These are phyloP conservation scores for Tipula vernalis DNA, from an alignment of 2,888 invertebrate genomes.

Conservation along the genomic window DNA sequence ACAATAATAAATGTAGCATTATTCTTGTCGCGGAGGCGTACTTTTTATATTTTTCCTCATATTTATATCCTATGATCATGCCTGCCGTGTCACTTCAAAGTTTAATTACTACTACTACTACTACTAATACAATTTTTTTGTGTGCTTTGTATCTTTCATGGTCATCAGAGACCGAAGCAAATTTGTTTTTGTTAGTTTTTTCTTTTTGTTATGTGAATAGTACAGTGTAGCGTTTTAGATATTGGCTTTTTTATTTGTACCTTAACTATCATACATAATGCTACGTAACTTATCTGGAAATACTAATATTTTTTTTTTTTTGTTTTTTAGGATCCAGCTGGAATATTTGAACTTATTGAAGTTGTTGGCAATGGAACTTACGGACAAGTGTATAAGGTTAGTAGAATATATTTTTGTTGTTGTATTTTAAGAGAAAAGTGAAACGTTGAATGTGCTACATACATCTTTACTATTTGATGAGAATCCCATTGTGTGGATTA, in stretches of 20 bases:
- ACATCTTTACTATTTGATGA: neutral
- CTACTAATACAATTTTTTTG: neutral
- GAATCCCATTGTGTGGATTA: neutral
- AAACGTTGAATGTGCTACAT: neutral
- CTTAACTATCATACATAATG: too few relatives aligned
- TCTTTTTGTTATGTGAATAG: neutral
- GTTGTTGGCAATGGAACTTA: slow-evolving; percentile 99
- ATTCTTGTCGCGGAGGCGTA: neutral
- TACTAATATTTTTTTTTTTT: slow-evolving; percentile 18
- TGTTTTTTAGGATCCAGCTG: slow-evolving; percentile 90
- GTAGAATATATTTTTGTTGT: slow-evolving; percentile 17
- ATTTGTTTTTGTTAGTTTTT: neutral
- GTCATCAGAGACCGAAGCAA: neutral
- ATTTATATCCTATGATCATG: neutral
- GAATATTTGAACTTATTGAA: slow-evolving; percentile 99
- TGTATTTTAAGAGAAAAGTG: neutral
- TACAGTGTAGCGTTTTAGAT: neutral
- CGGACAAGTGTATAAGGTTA: slow-evolving; percentile 98
- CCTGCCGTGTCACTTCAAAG: neutral
- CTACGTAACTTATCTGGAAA: neutral
- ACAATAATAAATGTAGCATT: neutral
- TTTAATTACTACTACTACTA: neutral
- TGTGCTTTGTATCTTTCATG: neutral
- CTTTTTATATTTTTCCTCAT: neutral
- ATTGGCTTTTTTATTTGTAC: neutral